A percentile compares a stretch with the other conserved stretches of the same genome.
phyloP scores from a whole-genome alignment of 2,888 invertebrate species.

The Julus scandinavius region DNA sequence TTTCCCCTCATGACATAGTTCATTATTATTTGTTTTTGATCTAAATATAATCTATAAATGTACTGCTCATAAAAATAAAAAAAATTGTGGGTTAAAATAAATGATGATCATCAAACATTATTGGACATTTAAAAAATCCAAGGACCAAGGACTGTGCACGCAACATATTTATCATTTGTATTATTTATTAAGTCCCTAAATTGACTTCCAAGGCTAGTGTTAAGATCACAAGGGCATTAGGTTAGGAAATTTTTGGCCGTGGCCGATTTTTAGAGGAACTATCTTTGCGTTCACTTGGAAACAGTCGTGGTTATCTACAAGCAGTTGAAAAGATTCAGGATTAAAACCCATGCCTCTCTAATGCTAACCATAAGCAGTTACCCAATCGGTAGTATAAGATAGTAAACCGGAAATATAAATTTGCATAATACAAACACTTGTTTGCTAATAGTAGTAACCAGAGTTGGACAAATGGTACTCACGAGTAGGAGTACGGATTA shows the following conservation, averaged over 20 bases:
- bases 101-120: background rate
- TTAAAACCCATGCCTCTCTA: background rate
- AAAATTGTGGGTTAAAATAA: background rate
- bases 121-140: background rate
- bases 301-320: background rate
- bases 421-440: too few species aligned
- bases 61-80: background rate
- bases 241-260: background rate
- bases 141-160: conserved; percentile 2
- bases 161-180: background rate
- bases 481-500: too few species aligned
- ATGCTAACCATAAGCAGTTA: too few species aligned
- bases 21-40: too few species aligned
- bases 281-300: background rate
- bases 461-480: too few species aligned
- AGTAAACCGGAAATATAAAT: too few species aligned
- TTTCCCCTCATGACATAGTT: too few species aligned
- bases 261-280: conserved; percentile 19
- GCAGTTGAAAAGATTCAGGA: background rate
- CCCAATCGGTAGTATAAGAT: too few species aligned
- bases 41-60: too few species aligned
- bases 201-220: background rate
- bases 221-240: conserved; percentile 9
- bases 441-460: too few species aligned
- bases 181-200: background rate